These are phyloP conservation scores for Nesogale talazaci DNA, from an alignment of 2,113 vertebrate species.

Conservation along the genomic window DNA sequence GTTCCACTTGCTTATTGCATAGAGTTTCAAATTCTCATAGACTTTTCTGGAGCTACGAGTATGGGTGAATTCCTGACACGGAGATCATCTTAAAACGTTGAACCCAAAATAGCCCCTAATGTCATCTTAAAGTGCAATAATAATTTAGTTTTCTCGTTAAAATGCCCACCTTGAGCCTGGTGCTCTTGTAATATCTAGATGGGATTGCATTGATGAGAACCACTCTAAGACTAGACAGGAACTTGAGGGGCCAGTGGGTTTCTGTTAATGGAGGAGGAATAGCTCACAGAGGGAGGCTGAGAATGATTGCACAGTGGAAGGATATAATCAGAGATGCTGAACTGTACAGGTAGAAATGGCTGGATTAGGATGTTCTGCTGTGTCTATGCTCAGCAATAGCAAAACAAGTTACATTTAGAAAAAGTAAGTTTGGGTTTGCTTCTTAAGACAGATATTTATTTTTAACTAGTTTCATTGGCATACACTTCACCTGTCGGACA, in stretches of 20 bases:
- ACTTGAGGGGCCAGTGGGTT: background rate
- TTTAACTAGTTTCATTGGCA: too few relatives aligned
- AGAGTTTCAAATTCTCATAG: background rate
- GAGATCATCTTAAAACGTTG: background rate
- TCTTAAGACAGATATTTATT: constrained; percentile 50
- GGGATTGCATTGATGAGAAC: background rate
- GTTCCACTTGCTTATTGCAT: constrained; percentile 64
- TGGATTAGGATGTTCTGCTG: background rate
- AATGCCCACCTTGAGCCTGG: background rate
- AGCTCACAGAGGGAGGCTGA: background rate
- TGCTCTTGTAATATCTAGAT: background rate
- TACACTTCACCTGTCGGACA: too few relatives aligned
- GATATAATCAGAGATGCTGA: background rate
- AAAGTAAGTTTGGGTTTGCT: constrained; percentile 54
- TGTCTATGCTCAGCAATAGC: background rate
- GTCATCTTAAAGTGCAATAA: background rate
- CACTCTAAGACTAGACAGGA: background rate
- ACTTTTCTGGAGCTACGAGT: background rate
- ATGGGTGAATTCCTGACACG: background rate
- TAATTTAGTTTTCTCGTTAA: background rate
- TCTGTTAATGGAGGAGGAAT: background rate
- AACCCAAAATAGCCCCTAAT: background rate
- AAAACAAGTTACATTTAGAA: background rate
- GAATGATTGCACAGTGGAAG: background rate
- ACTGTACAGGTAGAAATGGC: background rate